Evolutionary conservation across 2,113 vertebrate species (phyloP).

Genomic region (Hepsetus odoe): DNA sequence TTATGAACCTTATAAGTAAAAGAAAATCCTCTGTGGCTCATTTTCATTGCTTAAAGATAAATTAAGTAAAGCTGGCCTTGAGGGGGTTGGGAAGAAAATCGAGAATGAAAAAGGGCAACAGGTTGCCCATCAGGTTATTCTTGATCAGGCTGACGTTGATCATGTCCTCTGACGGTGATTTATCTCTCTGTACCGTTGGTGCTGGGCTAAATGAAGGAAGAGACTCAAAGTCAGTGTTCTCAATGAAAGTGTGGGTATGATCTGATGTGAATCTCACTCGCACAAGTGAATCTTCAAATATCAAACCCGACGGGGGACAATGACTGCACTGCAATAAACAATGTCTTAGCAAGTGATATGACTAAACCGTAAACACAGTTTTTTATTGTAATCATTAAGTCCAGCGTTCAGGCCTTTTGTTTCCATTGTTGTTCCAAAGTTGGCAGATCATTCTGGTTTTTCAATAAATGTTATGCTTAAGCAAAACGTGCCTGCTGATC

Average conservation of each 20-base stretch:
- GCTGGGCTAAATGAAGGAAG: background rate
- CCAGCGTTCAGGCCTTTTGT: background rate
- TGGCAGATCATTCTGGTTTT: no score
- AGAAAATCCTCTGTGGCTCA: conserved; percentile 15
- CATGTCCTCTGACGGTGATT: conserved; percentile 9
- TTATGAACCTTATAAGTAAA: conserved; percentile 23
- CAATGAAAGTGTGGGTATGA: background rate
- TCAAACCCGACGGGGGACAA: no score
- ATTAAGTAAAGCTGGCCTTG: conserved; percentile 40
- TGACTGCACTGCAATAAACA: background rate
- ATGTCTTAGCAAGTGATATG: background rate
- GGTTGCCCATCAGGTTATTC: conserved; percentile 48
- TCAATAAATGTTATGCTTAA: no score
- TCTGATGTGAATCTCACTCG: no score
- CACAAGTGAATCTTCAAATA: no score
- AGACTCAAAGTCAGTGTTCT: background rate
- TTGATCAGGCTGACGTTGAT: conserved; percentile 37
- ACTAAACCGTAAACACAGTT: background rate
- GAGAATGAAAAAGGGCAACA: conserved; percentile 28
- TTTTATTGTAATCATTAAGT: background rate
- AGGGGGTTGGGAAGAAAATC: conserved; percentile 1
- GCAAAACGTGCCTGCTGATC: no score
- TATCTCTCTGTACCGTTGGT: conserved; percentile 1
- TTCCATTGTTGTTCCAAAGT: background rate
- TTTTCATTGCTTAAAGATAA: conserved; percentile 44